Conservation (phyloP, 2,888 invertebrate genomes). For the Exephanes ischioxanthus region DNA sequence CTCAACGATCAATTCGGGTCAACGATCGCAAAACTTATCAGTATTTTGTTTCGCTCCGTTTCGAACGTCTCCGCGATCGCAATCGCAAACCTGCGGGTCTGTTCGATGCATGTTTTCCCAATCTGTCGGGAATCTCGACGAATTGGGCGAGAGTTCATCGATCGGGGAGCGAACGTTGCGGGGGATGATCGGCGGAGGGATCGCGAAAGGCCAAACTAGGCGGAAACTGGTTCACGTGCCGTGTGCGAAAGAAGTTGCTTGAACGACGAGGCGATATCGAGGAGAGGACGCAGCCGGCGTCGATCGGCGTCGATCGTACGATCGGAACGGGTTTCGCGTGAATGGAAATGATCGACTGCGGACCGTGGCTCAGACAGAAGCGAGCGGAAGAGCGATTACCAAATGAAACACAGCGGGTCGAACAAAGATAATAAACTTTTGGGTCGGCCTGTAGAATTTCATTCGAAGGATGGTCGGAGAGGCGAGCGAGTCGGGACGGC, state of each 20-base stretch:
- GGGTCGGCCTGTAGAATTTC: constrained; percentile 20
- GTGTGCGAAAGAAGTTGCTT: constrained; percentile 15
- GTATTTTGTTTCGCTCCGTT: neutral
- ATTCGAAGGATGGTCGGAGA: neutral
- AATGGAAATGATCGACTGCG: constrained; percentile 49
- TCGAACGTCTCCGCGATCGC: neutral
- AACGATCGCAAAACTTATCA: neutral
- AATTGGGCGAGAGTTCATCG: constrained; percentile 33
- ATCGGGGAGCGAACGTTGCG: constrained; percentile 10
- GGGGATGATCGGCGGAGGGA: constrained; percentile 2
- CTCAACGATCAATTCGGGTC: neutral
- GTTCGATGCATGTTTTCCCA: neutral
- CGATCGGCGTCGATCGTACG: constrained; percentile 40
- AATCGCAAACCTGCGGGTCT: neutral
- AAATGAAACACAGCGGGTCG: constrained; percentile 22
- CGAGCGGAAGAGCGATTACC: constrained; percentile 17
- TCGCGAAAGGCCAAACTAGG: neutral
- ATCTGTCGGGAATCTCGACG: neutral
- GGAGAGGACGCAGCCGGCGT: constrained; percentile 14
- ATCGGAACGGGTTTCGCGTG: constrained; percentile 56
- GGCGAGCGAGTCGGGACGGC: neutral
- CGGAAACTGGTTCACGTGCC: constrained; percentile 20
- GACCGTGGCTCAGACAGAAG: neutral
- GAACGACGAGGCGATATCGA: constrained; percentile 16
- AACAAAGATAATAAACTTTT: constrained; percentile 23